These are phyloP conservation scores for Psittacula cyanocephala DNA, from an alignment of 2,113 vertebrate genomes.

Conservation along the genomic window DNA sequence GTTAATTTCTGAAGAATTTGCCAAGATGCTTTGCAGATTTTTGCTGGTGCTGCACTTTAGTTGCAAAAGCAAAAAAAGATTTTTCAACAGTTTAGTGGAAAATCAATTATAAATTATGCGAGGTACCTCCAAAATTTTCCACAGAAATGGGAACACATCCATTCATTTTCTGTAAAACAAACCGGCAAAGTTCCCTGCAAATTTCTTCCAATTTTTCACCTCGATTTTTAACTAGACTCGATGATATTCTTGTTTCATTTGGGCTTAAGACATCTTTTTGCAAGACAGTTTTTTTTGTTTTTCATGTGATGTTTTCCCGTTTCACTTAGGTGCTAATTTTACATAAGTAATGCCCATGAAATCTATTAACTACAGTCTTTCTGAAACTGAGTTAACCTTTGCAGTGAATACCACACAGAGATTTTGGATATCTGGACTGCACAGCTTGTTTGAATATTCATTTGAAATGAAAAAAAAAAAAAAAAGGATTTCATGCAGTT, in stretches of 20 bases:
- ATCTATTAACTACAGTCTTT: neutral
- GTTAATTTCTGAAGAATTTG: constrained; percentile 40
- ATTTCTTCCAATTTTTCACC: constrained; percentile 44
- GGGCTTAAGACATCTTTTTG: neutral
- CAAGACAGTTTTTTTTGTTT: neutral
- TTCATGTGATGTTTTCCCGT: neutral
- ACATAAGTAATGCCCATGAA: neutral
- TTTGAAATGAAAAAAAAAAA: neutral
- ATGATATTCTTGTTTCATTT: constrained; percentile 32
- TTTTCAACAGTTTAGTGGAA: constrained; percentile 61
- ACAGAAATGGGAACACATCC: constrained; percentile 43
- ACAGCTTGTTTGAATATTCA: neutral
- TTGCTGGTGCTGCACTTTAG: constrained; percentile 54
- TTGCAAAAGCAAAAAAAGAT: constrained; percentile 3
- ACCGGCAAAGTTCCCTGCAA: constrained; percentile 41
- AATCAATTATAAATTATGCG: constrained; percentile 66
- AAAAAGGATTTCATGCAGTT: neutral
- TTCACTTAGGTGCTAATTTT: constrained; percentile 20
- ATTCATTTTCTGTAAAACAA: constrained; percentile 60
- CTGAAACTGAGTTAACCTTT: neutral
- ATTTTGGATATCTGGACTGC: neutral
- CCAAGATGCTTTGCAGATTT: constrained; percentile 49
- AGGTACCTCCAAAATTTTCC: constrained; percentile 47
- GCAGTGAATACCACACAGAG: neutral
- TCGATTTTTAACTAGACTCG: neutral